Percentiles rank a stretch among this genome's conserved stretches.
Conservation (phyloP, 2,113 vertebrate genomes). For the Miniopterus natalensis region DNA sequence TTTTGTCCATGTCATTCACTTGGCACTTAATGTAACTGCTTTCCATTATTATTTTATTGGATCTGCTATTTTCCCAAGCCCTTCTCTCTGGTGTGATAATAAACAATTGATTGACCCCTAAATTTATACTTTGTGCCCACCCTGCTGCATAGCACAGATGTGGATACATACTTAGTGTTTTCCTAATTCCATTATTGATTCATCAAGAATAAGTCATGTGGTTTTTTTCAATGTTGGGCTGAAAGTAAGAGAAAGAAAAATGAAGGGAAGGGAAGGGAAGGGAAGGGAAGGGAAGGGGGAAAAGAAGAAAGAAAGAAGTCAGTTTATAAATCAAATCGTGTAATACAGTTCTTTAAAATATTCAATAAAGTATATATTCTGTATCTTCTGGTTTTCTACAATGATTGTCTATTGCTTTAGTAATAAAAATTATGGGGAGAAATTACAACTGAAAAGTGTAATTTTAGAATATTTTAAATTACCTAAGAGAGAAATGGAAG, state of each 20-base stretch:
- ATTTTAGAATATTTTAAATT: conserved; percentile 68
- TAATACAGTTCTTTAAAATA: conserved; percentile 43
- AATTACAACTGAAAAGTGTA: conserved; percentile 35
- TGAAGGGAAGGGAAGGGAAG: accelerated
- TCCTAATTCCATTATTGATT: conserved; percentile 18
- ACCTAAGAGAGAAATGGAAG: conserved; percentile 14
- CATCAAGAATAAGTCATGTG: conserved; percentile 38
- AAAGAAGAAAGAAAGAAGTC: neutral
- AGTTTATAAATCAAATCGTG: conserved; percentile 33
- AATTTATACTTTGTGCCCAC: neutral
- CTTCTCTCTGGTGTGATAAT: neutral
- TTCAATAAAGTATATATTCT: neutral
- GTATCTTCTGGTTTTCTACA: conserved; percentile 15
- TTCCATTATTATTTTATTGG: neutral
- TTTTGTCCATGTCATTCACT: conserved; percentile 42
- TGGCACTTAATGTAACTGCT: neutral
- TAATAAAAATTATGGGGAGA: conserved; percentile 39
- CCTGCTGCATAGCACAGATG: neutral
- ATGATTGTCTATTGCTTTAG: conserved; percentile 42
- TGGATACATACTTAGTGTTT: conserved; percentile 1
- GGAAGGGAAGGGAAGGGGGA: too few relatives aligned
- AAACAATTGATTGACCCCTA: neutral
- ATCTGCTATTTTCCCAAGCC: neutral
- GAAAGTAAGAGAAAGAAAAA: neutral
- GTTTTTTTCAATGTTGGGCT: neutral